These are phyloP conservation scores for Branchinecta lynchi DNA, from an alignment of 1,140 invertebrate genomes.

Conservation along the genomic window DNA sequence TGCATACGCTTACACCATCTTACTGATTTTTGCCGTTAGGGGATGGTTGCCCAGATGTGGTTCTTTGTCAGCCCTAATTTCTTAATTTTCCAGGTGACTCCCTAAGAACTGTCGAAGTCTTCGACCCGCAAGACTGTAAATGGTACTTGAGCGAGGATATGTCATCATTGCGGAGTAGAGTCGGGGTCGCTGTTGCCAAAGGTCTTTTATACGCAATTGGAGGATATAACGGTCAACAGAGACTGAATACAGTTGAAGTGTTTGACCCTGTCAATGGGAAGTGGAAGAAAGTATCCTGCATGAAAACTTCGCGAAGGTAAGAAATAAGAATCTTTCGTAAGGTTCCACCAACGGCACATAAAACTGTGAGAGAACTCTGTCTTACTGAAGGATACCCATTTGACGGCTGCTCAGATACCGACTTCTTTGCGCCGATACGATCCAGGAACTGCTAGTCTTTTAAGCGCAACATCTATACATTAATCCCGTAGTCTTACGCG, in stretches of 20 bases:
- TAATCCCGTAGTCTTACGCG: too few relatives aligned
- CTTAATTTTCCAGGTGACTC: constrained; percentile 47
- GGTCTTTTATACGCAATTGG: constrained; percentile 36
- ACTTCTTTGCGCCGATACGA: too few relatives aligned
- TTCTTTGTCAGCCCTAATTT: too few relatives aligned
- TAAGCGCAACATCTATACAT: too few relatives aligned
- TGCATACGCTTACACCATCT: too few relatives aligned
- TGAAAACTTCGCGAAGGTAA: constrained; percentile 66
- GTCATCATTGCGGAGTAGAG: constrained; percentile 63
- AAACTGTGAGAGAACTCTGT: background rate
- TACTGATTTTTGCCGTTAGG: too few relatives aligned
- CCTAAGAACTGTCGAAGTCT: constrained; percentile 70
- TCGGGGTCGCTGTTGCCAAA: constrained; percentile 71
- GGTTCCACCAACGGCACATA: background rate
- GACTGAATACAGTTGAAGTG: constrained; percentile 71
- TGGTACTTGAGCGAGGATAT: constrained; percentile 70
- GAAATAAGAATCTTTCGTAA: constrained; percentile 30
- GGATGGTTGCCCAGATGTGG: too few relatives aligned
- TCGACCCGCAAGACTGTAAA: constrained; percentile 50
- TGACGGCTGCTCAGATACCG: too few relatives aligned
- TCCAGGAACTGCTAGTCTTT: too few relatives aligned
- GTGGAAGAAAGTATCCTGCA: constrained; percentile 63
- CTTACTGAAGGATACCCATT: too few relatives aligned
- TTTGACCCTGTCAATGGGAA: constrained; percentile 54
- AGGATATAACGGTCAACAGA: constrained; percentile 60